Evolutionary conservation across 2,113 vertebrate species (phyloP), one percentile per base, ranked within the genome.

Genomic region (Datnioides undecimradiatus): DNA sequence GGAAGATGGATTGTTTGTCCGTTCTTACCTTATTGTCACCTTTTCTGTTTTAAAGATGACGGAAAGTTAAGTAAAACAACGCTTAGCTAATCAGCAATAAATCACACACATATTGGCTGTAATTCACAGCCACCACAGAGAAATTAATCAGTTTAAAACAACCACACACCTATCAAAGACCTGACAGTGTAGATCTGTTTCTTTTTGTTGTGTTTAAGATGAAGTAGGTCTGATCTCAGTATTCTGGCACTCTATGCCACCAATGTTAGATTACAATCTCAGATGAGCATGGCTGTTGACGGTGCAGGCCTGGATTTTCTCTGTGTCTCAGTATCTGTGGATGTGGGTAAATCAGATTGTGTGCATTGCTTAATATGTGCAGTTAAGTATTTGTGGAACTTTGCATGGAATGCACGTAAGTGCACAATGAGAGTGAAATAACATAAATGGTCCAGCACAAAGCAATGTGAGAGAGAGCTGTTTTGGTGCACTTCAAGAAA

Each of bases 281-380:
- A 11, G 51, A 59, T 38, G 25, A 79, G 48, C 36, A 2, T 19
- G 29, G 41, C 80, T 76, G 57, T 34, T n/a, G 72, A 87, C 8
- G 19, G 27, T 6, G n/a, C 23, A 11, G 46, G 33, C 54, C 23
- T 65, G 38, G 38, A 34, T n/a, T 69, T 84, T 74, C 46, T 66
- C 51, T 60, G 23, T 67, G 43, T 59, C 25, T 66, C 34, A 0
- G 12, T 65, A 2, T 31, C 64, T 13, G 19, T 69, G 73, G 73
- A 76, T 81, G 51, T 73, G 65, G 73, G 86, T 41, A 41, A 65
- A 89, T 83, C 82, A 66, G 82, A 90, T 80, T 65, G 46, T 34
- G 69, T 23, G 40, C 3, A 19, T 65, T 65, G 52, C 68, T 55
- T 46, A 43, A 77, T 60, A 2, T 84, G 52, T 75, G 33, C 27